Conservation (phyloP, 2,797 vertebrate genomes). For the Notolabrus celidotus region DNA sequence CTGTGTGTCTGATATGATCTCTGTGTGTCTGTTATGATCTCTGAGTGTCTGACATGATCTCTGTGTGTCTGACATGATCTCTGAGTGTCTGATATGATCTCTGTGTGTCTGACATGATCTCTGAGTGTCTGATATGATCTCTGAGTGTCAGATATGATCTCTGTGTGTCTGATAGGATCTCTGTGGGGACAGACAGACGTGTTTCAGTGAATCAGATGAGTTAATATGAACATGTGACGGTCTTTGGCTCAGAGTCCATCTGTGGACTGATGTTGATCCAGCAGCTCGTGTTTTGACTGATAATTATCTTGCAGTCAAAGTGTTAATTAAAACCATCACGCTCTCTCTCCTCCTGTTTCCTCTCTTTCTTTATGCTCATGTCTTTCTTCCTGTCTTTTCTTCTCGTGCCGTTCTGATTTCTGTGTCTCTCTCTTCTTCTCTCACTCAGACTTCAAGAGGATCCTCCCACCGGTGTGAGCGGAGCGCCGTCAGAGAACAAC, state of each 20-base stretch:
- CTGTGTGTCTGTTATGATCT: too few relatives aligned
- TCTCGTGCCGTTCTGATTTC: not conserved
- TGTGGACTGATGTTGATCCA: constrained; percentile 55
- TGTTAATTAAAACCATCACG: constrained; percentile 55
- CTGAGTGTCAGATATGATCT: too few relatives aligned
- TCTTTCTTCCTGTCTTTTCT: not conserved
- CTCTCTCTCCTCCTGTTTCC: constrained; percentile 11
- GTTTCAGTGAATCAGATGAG: too few relatives aligned
- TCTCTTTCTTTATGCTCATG: not conserved
- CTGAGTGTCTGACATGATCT: too few relatives aligned
- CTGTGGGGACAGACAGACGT: too few relatives aligned
- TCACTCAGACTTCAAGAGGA: constrained; percentile 96
- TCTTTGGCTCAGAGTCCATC: constrained; percentile 12
- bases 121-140: too few relatives aligned
- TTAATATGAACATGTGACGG: constrained; percentile 36
- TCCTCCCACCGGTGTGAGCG: constrained; percentile 98
- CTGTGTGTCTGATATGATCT: too few relatives aligned
- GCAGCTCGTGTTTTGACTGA: constrained; percentile 57
- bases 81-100: too few relatives aligned
- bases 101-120: too few relatives aligned
- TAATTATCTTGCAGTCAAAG: constrained; percentile 60
- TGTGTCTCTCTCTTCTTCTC: constrained; percentile 23
- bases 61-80: too few relatives aligned
- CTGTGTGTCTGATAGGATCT: too few relatives aligned
- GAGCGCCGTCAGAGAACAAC: constrained; percentile 98